phyloP scores from a whole-genome alignment of 2,797 vertebrate genomes.

The Liasis olivaceus region DNA sequence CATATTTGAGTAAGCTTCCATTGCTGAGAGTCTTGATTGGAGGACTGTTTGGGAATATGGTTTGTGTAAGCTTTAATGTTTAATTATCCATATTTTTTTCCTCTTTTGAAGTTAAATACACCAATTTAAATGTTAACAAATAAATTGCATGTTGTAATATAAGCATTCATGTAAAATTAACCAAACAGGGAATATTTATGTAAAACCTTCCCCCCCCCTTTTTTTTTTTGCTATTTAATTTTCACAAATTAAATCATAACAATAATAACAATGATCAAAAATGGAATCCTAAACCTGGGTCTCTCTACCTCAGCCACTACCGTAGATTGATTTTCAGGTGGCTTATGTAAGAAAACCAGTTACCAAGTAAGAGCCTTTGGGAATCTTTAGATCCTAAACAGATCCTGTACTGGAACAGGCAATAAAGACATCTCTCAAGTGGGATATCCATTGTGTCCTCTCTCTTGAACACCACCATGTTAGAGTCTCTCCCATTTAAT shows the following conservation, averaged over 20 bases:
- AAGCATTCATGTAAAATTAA: not conserved
- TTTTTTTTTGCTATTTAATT: not conserved
- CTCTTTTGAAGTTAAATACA: too few relatives aligned
- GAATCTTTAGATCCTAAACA: not conserved
- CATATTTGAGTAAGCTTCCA: too few relatives aligned
- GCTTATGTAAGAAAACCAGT: not conserved
- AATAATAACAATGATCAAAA: not conserved
- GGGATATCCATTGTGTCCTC: not conserved
- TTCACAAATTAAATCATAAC: not conserved
- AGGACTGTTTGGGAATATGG: too few relatives aligned
- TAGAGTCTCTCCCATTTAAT: not conserved
- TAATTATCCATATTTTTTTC: too few relatives aligned
- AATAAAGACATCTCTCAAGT: not conserved
- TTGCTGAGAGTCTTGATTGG: too few relatives aligned
- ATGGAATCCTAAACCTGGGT: not conserved
- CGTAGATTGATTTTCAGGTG: not conserved
- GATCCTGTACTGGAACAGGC: not conserved
- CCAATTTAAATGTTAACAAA: too few relatives aligned
- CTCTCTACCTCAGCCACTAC: not conserved
- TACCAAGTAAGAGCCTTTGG: not conserved
- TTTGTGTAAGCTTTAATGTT: too few relatives aligned
- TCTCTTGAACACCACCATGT: not conserved
- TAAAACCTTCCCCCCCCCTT: not conserved
- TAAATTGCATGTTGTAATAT: not conserved
- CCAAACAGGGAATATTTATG: not conserved